Evolutionary conservation across 1,140 invertebrate genomes (phyloP), one percentile per base, ranked within the genome.

Genomic region (Tenebrio molitor): DNA sequence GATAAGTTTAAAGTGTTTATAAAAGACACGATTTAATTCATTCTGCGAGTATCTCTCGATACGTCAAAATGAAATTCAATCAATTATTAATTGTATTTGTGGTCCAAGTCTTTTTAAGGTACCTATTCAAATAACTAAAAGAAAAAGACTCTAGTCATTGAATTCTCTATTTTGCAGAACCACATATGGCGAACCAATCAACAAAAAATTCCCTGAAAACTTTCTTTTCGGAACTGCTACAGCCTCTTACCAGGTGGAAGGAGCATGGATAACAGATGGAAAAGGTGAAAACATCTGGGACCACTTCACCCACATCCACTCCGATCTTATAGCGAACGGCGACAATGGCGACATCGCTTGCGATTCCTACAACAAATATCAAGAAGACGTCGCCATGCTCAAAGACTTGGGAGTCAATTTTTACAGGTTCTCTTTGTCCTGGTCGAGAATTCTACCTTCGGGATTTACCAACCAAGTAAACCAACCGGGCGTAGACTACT

Each of bases 161-260:
- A n/a, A n/a, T n/a, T n/a, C n/a, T n/a, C n/a, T n/a, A n/a, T n/a
- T n/a, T n/a, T n/a, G n/a, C n/a, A n/a, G n/a, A n/a, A n/a, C n/a
- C n/a, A 33, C 29, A 4, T 5, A 33, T 1, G 0, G 14, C 10
- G 44, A 50, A 50, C 44, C 44, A 8, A 50, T 15, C 58, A 63
- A 63, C 1, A 63, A 34, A 63, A 76, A 69, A 36, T 88, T 89
- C 81, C 88, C 89, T 12, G 72, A 82, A n/a, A 81, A 81, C 34
- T 86, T 87, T 68, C 72, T 81, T 23, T 86, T 85, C 68, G 85
- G 85, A 15, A 79, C 80, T 3, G 82, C 84, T 0, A 83, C 85
- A 0, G 78, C 85, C 0, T 46, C 89, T 1, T 90, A 90, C 81
- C 91, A 92, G 84, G 87, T 91, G 21, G 90, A 92, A 84, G 90